phyloP scores from a whole-genome alignment of 2,888 invertebrate genomes.

The Eupithecia exiguata region DNA sequence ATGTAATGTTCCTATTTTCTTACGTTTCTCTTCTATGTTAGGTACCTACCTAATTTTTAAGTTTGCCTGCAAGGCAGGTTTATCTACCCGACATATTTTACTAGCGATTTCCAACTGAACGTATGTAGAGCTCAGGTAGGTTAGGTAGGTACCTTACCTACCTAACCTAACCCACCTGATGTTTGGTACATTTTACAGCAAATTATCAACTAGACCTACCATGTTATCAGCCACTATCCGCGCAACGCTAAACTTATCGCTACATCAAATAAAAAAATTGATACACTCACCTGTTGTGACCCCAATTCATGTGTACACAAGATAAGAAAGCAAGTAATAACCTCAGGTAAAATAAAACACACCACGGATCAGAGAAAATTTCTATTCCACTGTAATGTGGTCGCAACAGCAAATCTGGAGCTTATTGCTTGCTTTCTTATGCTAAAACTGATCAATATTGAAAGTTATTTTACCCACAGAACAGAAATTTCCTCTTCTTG shows the following conservation, averaged over 20 bases:
- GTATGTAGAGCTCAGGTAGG: background rate
- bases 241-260: conserved; percentile 54
- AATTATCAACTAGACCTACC: conserved; percentile 49
- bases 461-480: conserved; percentile 75
- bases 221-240: conserved; percentile 49
- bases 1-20: no score
- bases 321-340: conserved; percentile 84
- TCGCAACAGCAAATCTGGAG: conserved; percentile 27
- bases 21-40: background rate
- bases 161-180: no score
- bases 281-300: conserved; percentile 73
- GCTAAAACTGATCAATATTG: conserved; percentile 46
- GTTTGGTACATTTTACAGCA: conserved; percentile 19
- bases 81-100: no score
- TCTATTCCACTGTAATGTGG: conserved; percentile 74
- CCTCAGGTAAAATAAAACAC: conserved; percentile 63
- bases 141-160: background rate
- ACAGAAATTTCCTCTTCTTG: conserved; percentile 82
- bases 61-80: no score
- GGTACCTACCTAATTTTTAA: no score
- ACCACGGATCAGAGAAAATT: conserved; percentile 81
- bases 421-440: conserved; percentile 77
- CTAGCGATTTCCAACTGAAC: background rate
- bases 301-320: conserved; percentile 70
- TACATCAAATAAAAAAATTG: conserved; percentile 67